Conservation (phyloP, 2,113 vertebrate species). For the Oceanodroma tethys region DNA sequence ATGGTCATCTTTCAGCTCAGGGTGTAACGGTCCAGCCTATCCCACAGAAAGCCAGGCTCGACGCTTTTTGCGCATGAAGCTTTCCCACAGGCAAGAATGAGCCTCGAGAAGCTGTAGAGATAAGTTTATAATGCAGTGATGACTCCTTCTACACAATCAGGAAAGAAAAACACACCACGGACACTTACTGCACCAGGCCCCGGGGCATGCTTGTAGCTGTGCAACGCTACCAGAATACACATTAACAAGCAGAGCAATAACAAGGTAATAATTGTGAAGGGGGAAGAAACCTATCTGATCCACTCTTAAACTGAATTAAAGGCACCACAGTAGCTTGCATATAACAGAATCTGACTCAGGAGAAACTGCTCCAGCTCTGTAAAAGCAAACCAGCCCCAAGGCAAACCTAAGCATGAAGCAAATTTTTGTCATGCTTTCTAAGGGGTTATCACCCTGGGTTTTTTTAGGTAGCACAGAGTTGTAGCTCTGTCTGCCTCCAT, state of each 20-base stretch:
- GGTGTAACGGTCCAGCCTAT: background rate
- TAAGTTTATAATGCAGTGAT: background rate
- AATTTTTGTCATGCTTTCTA: background rate
- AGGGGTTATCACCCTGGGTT: background rate
- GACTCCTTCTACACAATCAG: background rate
- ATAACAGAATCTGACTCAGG: background rate
- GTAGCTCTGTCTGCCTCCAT: background rate
- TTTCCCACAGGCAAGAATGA: background rate
- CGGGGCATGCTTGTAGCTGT: background rate
- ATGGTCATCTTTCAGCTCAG: background rate
- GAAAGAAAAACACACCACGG: background rate
- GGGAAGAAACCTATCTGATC: background rate
- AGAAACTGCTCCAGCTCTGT: background rate
- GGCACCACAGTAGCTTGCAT: background rate
- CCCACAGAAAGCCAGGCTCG: background rate
- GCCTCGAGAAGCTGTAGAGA: background rate
- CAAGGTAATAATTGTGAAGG: background rate
- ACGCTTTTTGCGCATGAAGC: background rate
- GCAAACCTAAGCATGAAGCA: background rate
- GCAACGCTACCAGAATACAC: background rate
- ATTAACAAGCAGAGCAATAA: background rate
- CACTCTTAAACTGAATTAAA: background rate
- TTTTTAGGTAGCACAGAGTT: background rate
- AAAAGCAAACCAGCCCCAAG: background rate
- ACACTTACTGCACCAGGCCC: background rate